Percentiles rank a stretch among this genome's conserved stretches.
phyloP scores from a whole-genome alignment of 2,113 vertebrate genomes.

The Rallus limicola region DNA sequence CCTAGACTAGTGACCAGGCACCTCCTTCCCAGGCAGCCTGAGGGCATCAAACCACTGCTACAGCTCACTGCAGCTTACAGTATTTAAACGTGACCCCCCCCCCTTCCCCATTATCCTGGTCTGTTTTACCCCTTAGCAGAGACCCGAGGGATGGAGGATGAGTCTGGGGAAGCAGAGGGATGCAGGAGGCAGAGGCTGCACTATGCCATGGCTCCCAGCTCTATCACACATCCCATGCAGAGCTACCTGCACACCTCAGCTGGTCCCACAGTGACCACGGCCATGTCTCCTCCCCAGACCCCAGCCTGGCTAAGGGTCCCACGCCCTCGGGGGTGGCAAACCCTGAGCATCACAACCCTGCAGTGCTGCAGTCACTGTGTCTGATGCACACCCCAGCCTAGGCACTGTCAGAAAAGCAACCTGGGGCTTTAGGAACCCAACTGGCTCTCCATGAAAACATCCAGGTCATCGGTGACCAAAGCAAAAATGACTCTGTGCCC shows the following conservation, averaged over 20 bases:
- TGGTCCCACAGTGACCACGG: background rate
- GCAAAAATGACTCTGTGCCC: background rate
- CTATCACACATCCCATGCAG: background rate
- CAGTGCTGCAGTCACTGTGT: rapidly evolving
- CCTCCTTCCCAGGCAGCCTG: background rate
- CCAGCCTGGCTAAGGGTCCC: background rate
- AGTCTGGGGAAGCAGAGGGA: background rate
- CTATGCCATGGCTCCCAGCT: background rate
- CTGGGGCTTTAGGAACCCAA: background rate
- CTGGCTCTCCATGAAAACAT: background rate
- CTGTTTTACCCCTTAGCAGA: background rate
- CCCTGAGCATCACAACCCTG: background rate
- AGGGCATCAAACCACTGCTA: background rate
- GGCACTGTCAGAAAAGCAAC: background rate
- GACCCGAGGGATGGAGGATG: background rate
- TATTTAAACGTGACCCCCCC: background rate
- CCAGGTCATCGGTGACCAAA: background rate
- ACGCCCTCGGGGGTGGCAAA: background rate
- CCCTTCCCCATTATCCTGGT: background rate
- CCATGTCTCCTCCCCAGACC: background rate
- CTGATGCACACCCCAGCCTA: rapidly evolving
- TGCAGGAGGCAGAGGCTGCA: background rate
- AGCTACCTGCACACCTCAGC: rapidly evolving
- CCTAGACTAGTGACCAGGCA: background rate
- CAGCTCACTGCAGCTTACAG: background rate